phyloP scores from a whole-genome alignment of 2,113 vertebrate species.

The Catharus fuscescens region DNA sequence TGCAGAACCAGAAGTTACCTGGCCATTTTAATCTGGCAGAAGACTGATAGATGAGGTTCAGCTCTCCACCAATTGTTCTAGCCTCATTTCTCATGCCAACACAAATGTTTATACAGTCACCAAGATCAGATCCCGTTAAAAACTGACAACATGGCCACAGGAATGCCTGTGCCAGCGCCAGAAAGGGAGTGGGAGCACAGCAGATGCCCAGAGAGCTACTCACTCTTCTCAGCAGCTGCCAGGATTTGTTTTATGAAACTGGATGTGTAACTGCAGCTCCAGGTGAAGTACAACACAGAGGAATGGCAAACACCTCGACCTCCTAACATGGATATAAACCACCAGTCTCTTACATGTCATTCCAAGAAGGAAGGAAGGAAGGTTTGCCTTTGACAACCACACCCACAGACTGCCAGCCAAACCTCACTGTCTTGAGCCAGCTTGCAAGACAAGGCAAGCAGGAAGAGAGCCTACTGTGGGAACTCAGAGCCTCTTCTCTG shows the following conservation, averaged over 20 bases:
- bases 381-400: neutral
- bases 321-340: conserved; percentile 10
- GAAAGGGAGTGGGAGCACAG: neutral
- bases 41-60: neutral
- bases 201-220: conserved; percentile 17
- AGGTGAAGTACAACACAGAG: neutral
- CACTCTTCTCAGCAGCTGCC: neutral
- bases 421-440: neutral
- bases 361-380: conserved; percentile 43
- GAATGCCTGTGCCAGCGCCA: neutral
- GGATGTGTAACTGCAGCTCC: neutral
- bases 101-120: neutral
- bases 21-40: neutral
- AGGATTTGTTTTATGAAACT: conserved; percentile 12
- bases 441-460: conserved; percentile 55
- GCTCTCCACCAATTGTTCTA: neutral
- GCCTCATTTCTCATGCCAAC: neutral
- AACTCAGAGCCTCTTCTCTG: neutral
- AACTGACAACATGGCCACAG: neutral
- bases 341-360: conserved; percentile 6
- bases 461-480: neutral
- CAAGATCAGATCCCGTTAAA: neutral
- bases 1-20: neutral
- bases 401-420: conserved; percentile 47
- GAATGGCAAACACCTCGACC: neutral